Evolutionary conservation across 2,797 vertebrate species (phyloP).

Genomic region (Notolepis coatsorum): DNA sequence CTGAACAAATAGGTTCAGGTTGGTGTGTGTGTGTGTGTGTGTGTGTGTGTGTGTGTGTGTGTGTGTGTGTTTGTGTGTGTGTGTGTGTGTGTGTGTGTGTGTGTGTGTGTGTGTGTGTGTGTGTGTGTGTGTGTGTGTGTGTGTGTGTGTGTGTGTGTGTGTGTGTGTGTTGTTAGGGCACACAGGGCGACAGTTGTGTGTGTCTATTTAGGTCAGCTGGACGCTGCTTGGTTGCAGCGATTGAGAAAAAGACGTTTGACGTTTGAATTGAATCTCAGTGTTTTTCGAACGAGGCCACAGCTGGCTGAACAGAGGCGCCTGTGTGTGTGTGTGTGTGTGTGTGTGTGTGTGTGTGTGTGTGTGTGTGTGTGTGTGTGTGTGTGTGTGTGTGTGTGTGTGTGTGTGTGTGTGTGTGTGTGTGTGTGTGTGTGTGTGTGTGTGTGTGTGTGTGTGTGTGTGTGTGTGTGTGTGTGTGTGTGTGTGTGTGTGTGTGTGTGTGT

Average conservation of each 20-base stretch:
- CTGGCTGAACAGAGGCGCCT: conserved; percentile 40
- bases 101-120: too few species aligned
- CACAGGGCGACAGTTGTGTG: conserved; percentile 51
- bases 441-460: neutral
- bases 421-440: conserved; percentile 3
- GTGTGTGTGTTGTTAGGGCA: too few species aligned
- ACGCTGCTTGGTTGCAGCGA: conserved; percentile 19
- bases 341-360: conserved; percentile 36
- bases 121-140: too few species aligned
- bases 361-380: conserved; percentile 34
- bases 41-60: too few species aligned
- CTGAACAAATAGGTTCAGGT: conserved; percentile 39
- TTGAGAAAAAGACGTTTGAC: conserved; percentile 19
- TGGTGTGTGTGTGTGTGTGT: too few species aligned
- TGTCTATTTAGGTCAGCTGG: conserved; percentile 53
- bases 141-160: too few species aligned
- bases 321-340: conserved; percentile 52
- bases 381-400: neutral
- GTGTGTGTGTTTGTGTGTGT: too few species aligned
- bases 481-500: too few species aligned
- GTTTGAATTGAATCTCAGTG: conserved; percentile 35
- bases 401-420: conserved; percentile 4
- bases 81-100: too few species aligned
- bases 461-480: too few species aligned
- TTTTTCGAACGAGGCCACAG: conserved; percentile 33